Evolutionary conservation across 2,888 invertebrate genomes (phyloP).

Genomic region (Agelastica alni): DNA sequence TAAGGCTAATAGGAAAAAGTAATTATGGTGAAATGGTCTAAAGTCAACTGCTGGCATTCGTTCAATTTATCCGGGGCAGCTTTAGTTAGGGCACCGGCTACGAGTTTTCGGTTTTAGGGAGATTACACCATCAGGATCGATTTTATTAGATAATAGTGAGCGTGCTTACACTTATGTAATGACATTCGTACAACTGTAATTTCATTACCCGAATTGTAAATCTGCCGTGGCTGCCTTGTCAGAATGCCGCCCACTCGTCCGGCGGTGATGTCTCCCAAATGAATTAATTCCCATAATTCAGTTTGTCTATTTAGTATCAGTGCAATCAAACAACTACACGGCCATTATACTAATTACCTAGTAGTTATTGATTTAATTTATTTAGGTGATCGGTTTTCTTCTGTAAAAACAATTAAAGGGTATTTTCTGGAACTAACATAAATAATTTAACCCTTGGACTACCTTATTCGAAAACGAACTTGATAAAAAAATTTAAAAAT

Average conservation of each 20-base stretch:
- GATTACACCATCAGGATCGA: slow-evolving; percentile 52
- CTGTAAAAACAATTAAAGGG: too few relatives aligned
- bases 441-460: neutral
- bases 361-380: neutral
- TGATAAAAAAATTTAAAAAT: too few relatives aligned
- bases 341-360: slow-evolving; percentile 33
- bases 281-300: slow-evolving; percentile 44
- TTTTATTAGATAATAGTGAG: slow-evolving; percentile 57
- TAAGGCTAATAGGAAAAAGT: slow-evolving; percentile 37
- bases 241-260: neutral
- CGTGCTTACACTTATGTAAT: slow-evolving; percentile 56
- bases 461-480: too few relatives aligned
- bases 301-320: slow-evolving; percentile 41
- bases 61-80: slow-evolving; percentile 42
- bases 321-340: slow-evolving; percentile 42
- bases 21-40: slow-evolving; percentile 37
- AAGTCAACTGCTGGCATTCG: slow-evolving; percentile 45
- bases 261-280: slow-evolving; percentile 50
- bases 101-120: slow-evolving; percentile 45
- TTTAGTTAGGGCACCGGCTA: slow-evolving; percentile 10
- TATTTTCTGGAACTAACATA: neutral
- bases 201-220: slow-evolving; percentile 56
- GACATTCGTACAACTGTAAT: slow-evolving; percentile 56
- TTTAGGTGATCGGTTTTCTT: neutral
- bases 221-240: slow-evolving; percentile 42